Evolutionary conservation across 2,113 vertebrate genomes (phyloP).

Genomic region (Bos indicus): DNA sequence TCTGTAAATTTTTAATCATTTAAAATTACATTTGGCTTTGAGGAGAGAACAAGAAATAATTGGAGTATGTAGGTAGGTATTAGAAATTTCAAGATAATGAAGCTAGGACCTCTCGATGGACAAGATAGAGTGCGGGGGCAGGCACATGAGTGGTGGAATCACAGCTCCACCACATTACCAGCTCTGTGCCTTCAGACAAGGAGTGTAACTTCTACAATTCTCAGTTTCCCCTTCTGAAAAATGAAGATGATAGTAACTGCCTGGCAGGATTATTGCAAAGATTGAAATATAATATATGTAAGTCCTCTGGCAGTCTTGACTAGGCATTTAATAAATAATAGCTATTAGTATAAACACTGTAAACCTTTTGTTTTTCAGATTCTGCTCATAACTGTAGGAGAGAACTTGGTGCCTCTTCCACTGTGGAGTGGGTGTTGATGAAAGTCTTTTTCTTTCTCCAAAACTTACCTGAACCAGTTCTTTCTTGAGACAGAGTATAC

Average conservation of each 20-base stretch:
- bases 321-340: conserved; percentile 8
- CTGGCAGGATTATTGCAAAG: neutral
- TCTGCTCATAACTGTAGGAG: conserved; percentile 42
- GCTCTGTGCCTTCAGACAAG: neutral
- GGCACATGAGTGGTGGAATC: neutral
- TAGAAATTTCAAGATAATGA: neutral
- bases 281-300: neutral
- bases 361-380: conserved; percentile 68
- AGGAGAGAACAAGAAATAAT: conserved; percentile 12
- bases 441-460: conserved; percentile 59
- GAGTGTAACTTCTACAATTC: neutral
- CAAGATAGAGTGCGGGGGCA: neutral
- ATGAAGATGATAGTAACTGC: neutral
- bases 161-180: neutral
- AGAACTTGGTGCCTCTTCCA: conserved; percentile 59
- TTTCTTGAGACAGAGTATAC: conserved; percentile 57
- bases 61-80: neutral
- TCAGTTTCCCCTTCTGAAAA: neutral
- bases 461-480: conserved; percentile 52
- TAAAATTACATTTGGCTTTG: conserved; percentile 24
- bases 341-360: neutral
- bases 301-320: neutral
- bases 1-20: conserved; percentile 18
- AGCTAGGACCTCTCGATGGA: neutral
- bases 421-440: conserved; percentile 39